These are phyloP conservation scores for Epinephelus awoara DNA, from an alignment of 2,797 vertebrate species.

Conservation along the genomic window DNA sequence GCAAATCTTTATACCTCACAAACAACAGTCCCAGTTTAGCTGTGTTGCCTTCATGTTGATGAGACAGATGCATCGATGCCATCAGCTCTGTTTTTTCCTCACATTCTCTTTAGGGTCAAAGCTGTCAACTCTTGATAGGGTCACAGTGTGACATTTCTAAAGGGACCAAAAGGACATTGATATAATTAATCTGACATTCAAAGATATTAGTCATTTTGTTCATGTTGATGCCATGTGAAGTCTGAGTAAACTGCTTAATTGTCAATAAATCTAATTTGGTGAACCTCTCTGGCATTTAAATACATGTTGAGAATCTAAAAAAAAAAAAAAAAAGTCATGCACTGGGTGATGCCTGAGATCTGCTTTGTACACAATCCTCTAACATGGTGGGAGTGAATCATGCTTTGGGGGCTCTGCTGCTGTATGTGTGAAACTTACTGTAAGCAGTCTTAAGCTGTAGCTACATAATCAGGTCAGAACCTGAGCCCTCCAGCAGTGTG, in stretches of 20 bases:
- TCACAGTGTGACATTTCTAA: conserved; percentile 37
- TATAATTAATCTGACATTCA: conserved; percentile 32
- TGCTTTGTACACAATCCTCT: neutral
- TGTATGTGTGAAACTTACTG: conserved; percentile 8
- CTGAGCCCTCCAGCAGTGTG: conserved; percentile 21
- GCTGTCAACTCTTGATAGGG: conserved; percentile 6
- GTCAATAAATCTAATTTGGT: neutral
- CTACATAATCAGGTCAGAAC: conserved; percentile 65
- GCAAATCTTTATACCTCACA: neutral
- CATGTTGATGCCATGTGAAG: neutral
- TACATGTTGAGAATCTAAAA: neutral
- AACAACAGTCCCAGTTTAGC: neutral
- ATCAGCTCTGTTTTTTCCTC: neutral
- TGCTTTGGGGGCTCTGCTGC: conserved; percentile 1
- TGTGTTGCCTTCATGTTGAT: neutral
- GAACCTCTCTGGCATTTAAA: neutral
- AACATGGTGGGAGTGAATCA: conserved; percentile 5
- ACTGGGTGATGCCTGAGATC: neutral
- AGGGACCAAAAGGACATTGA: conserved; percentile 14
- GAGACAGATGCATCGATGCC: neutral
- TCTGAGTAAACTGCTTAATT: neutral
- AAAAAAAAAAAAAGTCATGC: neutral
- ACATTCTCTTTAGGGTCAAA: conserved; percentile 17
- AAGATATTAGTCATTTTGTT: conserved; percentile 25
- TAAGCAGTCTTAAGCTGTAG: conserved; percentile 36